Base-by-base conservation (phyloP, 2,888 invertebrate species). In the Eupithecia dodoneata region DNA sequence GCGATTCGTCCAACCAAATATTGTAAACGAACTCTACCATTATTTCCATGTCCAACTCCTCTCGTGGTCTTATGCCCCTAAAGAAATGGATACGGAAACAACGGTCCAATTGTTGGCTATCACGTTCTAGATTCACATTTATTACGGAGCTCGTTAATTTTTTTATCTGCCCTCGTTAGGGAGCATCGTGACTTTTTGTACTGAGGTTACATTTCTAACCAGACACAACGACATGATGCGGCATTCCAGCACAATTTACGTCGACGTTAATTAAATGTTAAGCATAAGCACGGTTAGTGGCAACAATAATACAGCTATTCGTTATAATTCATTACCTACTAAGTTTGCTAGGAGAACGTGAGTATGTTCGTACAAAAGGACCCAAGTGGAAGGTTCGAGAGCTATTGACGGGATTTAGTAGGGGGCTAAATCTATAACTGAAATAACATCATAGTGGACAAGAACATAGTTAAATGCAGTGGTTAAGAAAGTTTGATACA, bases 111-210 rank as follows among this genome's bases (percentile, higher is more conserved):
- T 83, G 83, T 82, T 81, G 82, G 81, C 83, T 81, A 84, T 83
- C 86, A 85, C 87, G 87, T 86, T 86, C 87, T 82, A 87, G 83
- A 87, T 89, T 85, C 85, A 86, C 86, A 79, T 80, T 86, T 85
- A 86, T 86, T 84, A 83, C 83, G 73, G 79, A 81, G 84, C 87
- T 88, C 86, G 87, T 87, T 88, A 88, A 83, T 85, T 88, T 87
- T 70, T 89, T 89, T 89, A 84, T 85, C 83, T 83, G 84, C 81
- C 83, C 86, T 88, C 81, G 82, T 82, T 81, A 81, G 80, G 79
- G 77, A 80, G 71, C 79, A 63, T 80, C 77, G 79, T 79, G 78
- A 75, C 79, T 80, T 80, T 76, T 74, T 80, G 80, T 80, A 79
- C 77, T 72, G 73, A 72, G 47, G 76, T 69, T 47, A 75, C 69